phyloP scores from a whole-genome alignment of 1,140 invertebrate genomes.

The Heliconius melpomene region DNA sequence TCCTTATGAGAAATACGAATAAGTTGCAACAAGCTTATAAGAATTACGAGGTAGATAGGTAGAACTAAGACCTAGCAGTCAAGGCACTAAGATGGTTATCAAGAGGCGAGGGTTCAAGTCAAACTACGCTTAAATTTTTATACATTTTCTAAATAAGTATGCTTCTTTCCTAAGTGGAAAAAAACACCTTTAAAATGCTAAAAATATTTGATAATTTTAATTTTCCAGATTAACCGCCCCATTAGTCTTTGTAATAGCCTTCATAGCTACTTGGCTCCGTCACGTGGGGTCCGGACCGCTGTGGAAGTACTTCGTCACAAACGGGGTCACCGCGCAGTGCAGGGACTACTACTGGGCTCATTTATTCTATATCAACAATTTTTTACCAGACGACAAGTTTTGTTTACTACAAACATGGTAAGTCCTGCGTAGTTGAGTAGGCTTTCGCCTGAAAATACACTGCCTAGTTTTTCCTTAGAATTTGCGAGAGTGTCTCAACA shows the following conservation, averaged over 20 bases:
- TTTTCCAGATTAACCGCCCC: constrained; percentile 8
- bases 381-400: constrained; percentile 35
- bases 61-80: too few species aligned
- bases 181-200: neutral
- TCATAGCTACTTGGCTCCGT: constrained; percentile 44
- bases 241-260: constrained; percentile 39
- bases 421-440: too few species aligned
- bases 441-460: neutral
- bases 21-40: too few species aligned
- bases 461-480: too few species aligned
- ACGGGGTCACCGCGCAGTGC: constrained; percentile 73
- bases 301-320: constrained; percentile 40
- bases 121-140: too few species aligned
- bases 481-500: too few species aligned
- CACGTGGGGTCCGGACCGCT: constrained; percentile 42
- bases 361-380: constrained; percentile 83
- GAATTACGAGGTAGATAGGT: too few species aligned
- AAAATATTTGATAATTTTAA: neutral
- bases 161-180: too few species aligned
- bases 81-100: too few species aligned
- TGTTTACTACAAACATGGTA: constrained; percentile 52
- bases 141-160: too few species aligned
- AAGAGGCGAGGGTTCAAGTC: too few species aligned
- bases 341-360: constrained; percentile 83
- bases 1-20: too few species aligned